phyloP scores from a whole-genome alignment of 2,888 invertebrate genomes.

The Morpho deidamia region DNA sequence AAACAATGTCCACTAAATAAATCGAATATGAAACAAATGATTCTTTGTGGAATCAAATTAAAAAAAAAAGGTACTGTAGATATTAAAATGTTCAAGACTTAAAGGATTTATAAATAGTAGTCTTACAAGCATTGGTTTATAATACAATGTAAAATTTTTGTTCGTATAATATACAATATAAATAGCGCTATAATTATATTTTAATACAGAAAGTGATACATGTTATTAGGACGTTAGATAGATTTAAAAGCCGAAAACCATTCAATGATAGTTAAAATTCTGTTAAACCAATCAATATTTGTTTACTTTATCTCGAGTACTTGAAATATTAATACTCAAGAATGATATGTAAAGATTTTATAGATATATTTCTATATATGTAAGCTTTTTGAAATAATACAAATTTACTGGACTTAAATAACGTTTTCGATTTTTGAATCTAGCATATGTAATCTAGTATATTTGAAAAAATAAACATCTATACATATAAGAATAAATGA shows the following conservation, averaged over 20 bases:
- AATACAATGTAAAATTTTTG: not conserved
- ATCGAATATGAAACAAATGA: no score
- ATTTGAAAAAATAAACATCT: not conserved
- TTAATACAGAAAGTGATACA: not conserved
- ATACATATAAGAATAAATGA: constrained; percentile 2
- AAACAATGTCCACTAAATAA: no score
- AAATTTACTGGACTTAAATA: no score
- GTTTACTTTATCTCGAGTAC: no score
- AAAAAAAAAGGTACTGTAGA: no score
- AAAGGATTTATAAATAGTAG: no score
- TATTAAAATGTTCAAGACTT: no score
- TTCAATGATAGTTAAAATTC: no score
- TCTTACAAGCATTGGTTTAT: not conserved
- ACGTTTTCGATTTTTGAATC: not conserved
- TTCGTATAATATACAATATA: not conserved
- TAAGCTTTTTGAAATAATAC: no score
- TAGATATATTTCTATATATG: not conserved
- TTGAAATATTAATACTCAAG: not conserved
- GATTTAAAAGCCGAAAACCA: constrained; percentile 1
- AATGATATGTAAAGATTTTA: not conserved
- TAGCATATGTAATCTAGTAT: not conserved
- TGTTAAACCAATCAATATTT: no score
- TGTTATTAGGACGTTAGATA: not conserved
- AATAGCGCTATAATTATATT: not conserved
- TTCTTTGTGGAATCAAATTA: no score